phyloP scores from a whole-genome alignment of 2,797 vertebrate genomes.

The Lagodon rhomboides region DNA sequence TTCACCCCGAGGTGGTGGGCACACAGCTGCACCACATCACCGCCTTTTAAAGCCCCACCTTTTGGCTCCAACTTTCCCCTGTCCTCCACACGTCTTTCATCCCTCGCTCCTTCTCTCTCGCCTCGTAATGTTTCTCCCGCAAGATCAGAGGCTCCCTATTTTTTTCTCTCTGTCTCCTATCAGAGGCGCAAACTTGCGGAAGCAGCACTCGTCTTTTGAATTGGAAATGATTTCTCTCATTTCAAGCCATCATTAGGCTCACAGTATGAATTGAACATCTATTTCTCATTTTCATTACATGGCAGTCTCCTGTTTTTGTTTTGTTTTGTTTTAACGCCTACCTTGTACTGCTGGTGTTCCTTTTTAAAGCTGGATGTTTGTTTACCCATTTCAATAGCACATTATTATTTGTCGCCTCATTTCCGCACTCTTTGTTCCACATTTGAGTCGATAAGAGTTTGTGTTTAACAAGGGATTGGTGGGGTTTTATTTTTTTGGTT shows the following conservation, averaged over 20 bases:
- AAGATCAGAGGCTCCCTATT: constrained; percentile 47
- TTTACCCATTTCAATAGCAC: constrained; percentile 15
- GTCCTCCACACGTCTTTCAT: constrained; percentile 47
- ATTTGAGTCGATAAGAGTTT: constrained; percentile 29
- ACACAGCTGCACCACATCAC: constrained; percentile 41
- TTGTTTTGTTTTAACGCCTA: background rate
- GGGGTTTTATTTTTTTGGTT: constrained; percentile 14
- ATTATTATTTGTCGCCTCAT: constrained; percentile 26
- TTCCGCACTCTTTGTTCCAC: constrained; percentile 22
- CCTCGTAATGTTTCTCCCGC: constrained; percentile 42
- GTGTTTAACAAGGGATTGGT: constrained; percentile 47
- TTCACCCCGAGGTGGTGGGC: constrained; percentile 50
- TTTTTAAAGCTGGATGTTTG: constrained; percentile 15
- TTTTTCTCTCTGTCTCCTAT: constrained; percentile 26
- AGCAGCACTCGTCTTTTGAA: constrained; percentile 42
- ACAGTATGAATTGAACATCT: constrained; percentile 36
- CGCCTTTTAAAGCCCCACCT: constrained; percentile 41
- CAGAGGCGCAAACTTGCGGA: constrained; percentile 29
- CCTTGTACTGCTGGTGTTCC: constrained; percentile 12
- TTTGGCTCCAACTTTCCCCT: constrained; percentile 40
- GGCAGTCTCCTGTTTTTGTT: background rate
- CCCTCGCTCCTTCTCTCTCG: constrained; percentile 22
- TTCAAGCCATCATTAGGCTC: constrained; percentile 47
- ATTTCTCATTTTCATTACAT: constrained; percentile 42
- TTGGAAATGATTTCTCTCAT: constrained; percentile 30